A percentile compares a stretch with the other conserved stretches of the same genome.
Conservation (phyloP, 1,140 invertebrate species). For the Drosophila rhopaloa region DNA sequence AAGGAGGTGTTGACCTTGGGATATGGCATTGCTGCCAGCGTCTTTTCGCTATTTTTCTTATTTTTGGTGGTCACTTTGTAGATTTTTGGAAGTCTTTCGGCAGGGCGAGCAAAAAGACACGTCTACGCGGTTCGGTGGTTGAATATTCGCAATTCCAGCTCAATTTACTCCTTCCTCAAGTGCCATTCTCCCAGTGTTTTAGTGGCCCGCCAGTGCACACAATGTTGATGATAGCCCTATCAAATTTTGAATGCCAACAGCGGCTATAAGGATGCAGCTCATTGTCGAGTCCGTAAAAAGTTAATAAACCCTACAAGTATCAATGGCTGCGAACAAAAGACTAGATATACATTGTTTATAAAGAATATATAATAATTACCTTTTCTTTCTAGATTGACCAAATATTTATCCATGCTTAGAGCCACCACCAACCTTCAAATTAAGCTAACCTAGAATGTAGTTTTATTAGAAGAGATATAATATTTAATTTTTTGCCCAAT, state of each 20-base stretch:
- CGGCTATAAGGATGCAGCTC: conserved; percentile 50
- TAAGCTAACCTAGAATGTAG: neutral
- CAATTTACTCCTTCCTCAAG: conserved; percentile 1
- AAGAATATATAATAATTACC: conserved; percentile 1
- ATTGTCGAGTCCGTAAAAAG: conserved; percentile 69
- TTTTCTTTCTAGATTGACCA: neutral
- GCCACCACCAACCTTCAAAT: neutral
- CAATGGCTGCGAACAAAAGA: conserved; percentile 62
- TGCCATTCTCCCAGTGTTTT: conserved; percentile 4
- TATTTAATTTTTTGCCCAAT: neutral
- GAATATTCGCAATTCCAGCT: conserved; percentile 22
- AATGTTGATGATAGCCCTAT: conserved; percentile 67
- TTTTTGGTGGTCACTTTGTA: no score
- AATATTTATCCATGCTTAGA: conserved; percentile 1
- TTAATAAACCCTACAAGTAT: conserved; percentile 64
- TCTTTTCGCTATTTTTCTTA: no score
- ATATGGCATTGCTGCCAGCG: no score
- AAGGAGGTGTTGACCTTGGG: no score
- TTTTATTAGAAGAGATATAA: neutral
- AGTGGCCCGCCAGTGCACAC: conserved; percentile 37
- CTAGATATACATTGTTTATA: neutral
- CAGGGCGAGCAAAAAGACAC: no score
- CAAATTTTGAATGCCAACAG: conserved; percentile 50
- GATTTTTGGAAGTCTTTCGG: no score
- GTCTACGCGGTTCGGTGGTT: no score